phyloP scores from a whole-genome alignment of 2,113 vertebrate genomes.

The Microcebus griseorufus region DNA sequence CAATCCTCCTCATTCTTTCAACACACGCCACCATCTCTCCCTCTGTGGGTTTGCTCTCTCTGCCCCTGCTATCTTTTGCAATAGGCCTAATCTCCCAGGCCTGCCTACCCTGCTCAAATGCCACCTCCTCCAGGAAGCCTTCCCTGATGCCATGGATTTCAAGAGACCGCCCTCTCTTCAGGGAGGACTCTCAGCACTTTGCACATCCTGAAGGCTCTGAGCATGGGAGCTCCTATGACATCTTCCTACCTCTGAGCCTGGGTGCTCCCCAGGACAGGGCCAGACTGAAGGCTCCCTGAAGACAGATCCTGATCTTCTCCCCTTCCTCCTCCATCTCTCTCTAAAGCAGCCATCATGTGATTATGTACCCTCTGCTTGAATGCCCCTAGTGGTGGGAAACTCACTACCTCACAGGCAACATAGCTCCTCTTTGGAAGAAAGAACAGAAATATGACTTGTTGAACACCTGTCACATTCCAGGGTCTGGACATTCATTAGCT shows the following conservation, averaged over 20 bases:
- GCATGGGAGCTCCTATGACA: neutral
- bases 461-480: neutral
- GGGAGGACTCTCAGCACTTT: neutral
- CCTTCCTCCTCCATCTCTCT: neutral
- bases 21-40: neutral
- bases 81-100: neutral
- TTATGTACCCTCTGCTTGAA: neutral
- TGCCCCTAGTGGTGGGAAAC: neutral
- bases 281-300: neutral
- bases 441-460: neutral
- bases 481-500: neutral
- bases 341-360: neutral
- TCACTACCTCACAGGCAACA: neutral
- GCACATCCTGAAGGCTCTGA: neutral
- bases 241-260: neutral
- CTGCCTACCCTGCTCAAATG: neutral
- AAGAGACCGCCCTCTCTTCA: neutral
- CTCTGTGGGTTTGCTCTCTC: neutral
- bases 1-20: neutral
- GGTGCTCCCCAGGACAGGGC: neutral
- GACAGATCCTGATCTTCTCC: neutral
- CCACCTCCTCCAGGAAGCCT: slow-evolving; percentile 30
- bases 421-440: neutral
- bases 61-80: neutral
- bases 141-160: neutral